Evolutionary conservation across 2,888 invertebrate species (phyloP), one percentile per base, ranked within the genome.

Genomic region (Drosophila fungiperda): DNA sequence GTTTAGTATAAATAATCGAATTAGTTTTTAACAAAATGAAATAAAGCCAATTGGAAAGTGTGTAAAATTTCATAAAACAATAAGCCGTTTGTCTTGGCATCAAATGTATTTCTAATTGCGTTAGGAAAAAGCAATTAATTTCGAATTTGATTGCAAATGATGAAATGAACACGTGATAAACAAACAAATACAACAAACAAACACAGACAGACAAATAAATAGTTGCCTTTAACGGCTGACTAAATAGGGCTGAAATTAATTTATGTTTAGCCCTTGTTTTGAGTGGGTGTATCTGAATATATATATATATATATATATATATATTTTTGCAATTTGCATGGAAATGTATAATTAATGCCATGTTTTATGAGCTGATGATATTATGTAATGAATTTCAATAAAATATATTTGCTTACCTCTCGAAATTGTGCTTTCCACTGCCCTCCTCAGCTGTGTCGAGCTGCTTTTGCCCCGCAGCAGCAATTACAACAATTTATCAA

Each of bases 311-410:
- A 29, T 23, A 1, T 6, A 29, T 5, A 29, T 29, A 29, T 29
- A 29, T 29, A 5, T 29, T 6, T 78, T 80, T 73, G 73, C 85
- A 82, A 82, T 84, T 84, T 79, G 72, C 68, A 72, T 79, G 68
- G 61, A 76, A 87, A 82, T 84, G 81, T 83, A 80, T 85, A 82
- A 87, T 84, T 84, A 84, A 84, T 87, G 80, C 42, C 66, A 69
- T 80, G 68, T 66, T 79, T 76, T 76, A 79, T 81, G 73, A 76
- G 52, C 71, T 66, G 73, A 59, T 77, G 80, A 73, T 79, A 79
- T 79, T 68, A 79, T 73, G 68, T 82, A 82, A 85, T 87, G 85
- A 72, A 76, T 85, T 85, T 76, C 65, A 82, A 78, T 64, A 65
- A 67, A 63, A 73, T 71, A 64, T 73, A 80, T 87, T 73, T 82